Evolutionary conservation across 2,113 vertebrate species (phyloP).

Genomic region (Sylvia atricapilla): DNA sequence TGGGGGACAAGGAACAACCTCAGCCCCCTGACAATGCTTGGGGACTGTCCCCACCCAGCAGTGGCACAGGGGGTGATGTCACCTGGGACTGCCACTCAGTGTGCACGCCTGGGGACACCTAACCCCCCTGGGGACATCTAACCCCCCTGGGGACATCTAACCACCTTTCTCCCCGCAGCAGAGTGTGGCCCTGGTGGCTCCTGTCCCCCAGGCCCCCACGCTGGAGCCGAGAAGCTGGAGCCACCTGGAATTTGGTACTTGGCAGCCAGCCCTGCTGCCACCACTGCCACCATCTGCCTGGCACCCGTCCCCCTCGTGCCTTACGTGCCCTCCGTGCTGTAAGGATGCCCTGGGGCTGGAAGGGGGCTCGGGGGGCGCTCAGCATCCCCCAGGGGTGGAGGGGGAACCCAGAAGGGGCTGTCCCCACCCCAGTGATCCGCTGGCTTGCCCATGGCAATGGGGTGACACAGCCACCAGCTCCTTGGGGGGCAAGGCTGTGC

Average conservation of each 20-base stretch:
- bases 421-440: rapidly evolving
- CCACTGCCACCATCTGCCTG: constrained; percentile 60
- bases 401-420: background rate
- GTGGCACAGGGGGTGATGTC: background rate
- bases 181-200: background rate
- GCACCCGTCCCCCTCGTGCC: constrained; percentile 70
- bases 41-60: background rate
- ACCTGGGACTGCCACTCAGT: background rate
- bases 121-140: background rate
- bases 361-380: rapidly evolving
- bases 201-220: background rate
- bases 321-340: constrained; percentile 69
- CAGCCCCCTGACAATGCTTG: rapidly evolving
- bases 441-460: background rate
- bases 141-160: background rate
- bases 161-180: background rate
- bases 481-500: background rate
- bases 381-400: background rate
- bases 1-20: background rate
- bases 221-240: background rate
- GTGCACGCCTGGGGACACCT: no score
- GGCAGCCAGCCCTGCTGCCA: constrained; percentile 10
- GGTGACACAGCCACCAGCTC: background rate
- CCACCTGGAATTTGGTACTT: constrained; percentile 59
- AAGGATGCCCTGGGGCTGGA: background rate